Evolutionary conservation across 1,140 invertebrate genomes (phyloP).

Genomic region (Stegodyphus mimosarum): DNA sequence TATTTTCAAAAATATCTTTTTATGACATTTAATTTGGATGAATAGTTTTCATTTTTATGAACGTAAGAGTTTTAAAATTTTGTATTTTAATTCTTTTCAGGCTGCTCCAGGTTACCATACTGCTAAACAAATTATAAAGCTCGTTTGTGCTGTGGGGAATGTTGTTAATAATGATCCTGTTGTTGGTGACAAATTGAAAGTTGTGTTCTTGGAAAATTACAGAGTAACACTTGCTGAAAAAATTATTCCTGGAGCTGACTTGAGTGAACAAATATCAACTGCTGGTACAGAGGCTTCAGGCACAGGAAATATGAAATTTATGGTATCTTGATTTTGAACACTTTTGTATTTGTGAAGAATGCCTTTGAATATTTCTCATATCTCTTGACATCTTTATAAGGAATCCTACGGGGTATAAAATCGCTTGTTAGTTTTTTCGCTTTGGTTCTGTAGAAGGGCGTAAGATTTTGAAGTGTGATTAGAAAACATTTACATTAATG

Average conservation of each 20-base stretch:
- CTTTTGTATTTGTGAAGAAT: no score
- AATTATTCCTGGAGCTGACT: constrained; percentile 98
- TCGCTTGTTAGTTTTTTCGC: no score
- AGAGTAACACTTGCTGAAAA: constrained; percentile 97
- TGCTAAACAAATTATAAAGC: constrained; percentile 98
- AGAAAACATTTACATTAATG: no score
- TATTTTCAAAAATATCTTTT: no score
- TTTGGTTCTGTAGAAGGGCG: no score
- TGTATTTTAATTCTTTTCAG: constrained; percentile 18
- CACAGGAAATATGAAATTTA: constrained; percentile 93
- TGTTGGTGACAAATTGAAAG: constrained; percentile 95
- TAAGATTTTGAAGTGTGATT: no score
- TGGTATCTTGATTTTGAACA: no score
- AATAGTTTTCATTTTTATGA: neutral
- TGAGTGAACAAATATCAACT: constrained; percentile 95
- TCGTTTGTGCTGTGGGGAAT: constrained; percentile 91
- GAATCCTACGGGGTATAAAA: no score
- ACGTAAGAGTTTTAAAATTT: neutral
- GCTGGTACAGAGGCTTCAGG: constrained; percentile 99
- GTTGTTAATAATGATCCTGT: constrained; percentile 98
- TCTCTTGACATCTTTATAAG: no score
- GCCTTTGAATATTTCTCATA: no score
- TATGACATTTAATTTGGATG: neutral
- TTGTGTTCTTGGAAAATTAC: constrained; percentile 98
- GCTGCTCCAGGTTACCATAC: constrained; percentile 98